A percentile compares a stretch with the other conserved stretches of the same genome.
Evolutionary conservation across 1,140 invertebrate species (phyloP).

Genomic region (Temnothorax longispinosus): DNA sequence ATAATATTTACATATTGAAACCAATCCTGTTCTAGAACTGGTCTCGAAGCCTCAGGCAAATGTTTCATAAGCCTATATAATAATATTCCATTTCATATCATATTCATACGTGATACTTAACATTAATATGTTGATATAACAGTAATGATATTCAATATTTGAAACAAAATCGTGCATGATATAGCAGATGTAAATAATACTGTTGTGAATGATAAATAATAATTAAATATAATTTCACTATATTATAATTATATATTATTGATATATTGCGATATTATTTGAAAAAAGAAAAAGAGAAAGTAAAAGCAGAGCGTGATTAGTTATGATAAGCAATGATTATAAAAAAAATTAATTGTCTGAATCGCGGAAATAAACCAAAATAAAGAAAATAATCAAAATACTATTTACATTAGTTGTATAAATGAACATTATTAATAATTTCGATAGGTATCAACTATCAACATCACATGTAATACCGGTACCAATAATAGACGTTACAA

Average conservation of each 20-base stretch:
- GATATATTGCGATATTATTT: not conserved
- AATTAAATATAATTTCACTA: constrained; percentile 10
- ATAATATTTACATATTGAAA: not conserved
- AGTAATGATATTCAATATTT: constrained; percentile 32
- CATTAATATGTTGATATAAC: constrained; percentile 30
- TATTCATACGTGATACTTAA: constrained; percentile 14
- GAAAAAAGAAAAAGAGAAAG: not conserved
- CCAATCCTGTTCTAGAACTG: not conserved
- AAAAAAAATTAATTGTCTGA: not conserved
- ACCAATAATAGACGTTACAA: not conserved
- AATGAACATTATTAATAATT: not conserved
- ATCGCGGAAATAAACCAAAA: not conserved
- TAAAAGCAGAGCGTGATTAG: not conserved
- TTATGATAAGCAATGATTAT: not conserved
- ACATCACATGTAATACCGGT: not conserved
- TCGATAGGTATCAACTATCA: not conserved
- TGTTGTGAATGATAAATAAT: constrained; percentile 2
- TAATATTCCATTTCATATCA: constrained; percentile 4
- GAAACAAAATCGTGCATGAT: constrained; percentile 9
- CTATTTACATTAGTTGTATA: not conserved
- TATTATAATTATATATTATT: not conserved
- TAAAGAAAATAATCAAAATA: not conserved
- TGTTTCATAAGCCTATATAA: not conserved
- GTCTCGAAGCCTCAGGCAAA: not conserved
- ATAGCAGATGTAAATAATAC: constrained; percentile 18